Conservation (phyloP, 2,888 invertebrate species). For the Dolomedes plantarius region DNA sequence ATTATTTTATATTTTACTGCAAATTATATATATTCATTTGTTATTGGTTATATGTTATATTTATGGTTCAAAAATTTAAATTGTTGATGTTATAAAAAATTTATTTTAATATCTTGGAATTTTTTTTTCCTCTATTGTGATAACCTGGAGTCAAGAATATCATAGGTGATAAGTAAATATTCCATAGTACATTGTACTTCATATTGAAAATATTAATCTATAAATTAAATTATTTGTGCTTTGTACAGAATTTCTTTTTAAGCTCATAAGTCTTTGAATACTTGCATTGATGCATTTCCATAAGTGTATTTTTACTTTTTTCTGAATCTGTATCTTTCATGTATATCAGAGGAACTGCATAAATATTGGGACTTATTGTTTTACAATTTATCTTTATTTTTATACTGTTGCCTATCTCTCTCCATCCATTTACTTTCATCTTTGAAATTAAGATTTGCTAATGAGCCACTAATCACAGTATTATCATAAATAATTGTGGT, state of each 20-base stretch:
- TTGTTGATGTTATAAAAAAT: slow-evolving; percentile 62
- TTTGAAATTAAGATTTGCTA: not conserved
- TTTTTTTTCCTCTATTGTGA: slow-evolving; percentile 45
- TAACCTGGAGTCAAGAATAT: slow-evolving; percentile 46
- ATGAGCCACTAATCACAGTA: not conserved
- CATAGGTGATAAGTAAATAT: not conserved
- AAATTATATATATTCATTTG: slow-evolving; percentile 35
- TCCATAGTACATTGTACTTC: not conserved
- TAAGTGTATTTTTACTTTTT: not conserved
- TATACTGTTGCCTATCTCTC: not conserved
- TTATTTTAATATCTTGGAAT: slow-evolving; percentile 45
- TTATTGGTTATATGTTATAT: slow-evolving; percentile 53
- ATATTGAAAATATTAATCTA: not conserved
- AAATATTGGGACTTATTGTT: slow-evolving; percentile 1
- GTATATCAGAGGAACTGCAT: not conserved
- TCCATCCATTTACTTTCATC: not conserved
- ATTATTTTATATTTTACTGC: slow-evolving; percentile 18
- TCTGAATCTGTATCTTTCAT: not conserved
- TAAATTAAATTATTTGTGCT: not conserved
- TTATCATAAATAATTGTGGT: not conserved
- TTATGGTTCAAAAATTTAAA: slow-evolving; percentile 28
- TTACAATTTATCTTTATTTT: not conserved
- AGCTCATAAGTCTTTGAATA: not conserved
- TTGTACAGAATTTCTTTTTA: not conserved
- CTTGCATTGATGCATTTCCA: not conserved